Percentiles rank a stretch among this genome's conserved stretches.
phyloP scores from a whole-genome alignment of 2,113 vertebrate species.

The Aegypius monachus region DNA sequence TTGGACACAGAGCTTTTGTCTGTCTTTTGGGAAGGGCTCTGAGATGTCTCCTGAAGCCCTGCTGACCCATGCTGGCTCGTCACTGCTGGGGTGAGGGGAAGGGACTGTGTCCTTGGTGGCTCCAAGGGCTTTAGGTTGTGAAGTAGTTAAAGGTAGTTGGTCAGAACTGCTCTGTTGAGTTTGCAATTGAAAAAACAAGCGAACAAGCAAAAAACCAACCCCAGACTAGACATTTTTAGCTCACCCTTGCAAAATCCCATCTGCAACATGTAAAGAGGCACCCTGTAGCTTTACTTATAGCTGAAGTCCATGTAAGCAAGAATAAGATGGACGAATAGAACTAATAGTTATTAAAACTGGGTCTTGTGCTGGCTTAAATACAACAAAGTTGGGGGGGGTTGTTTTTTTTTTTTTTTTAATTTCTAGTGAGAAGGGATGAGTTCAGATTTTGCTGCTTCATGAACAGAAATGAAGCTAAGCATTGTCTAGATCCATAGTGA shows the following conservation, averaged over 20 bases:
- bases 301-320: not conserved
- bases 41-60: not conserved
- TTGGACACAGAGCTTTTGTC: not conserved
- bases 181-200: not conserved
- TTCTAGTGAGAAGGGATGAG: not conserved
- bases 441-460: not conserved
- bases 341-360: not conserved
- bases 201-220: not conserved
- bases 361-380: not conserved
- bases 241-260: not conserved
- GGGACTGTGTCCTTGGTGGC: too few relatives aligned
- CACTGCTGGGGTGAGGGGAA: not conserved
- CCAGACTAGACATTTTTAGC: not conserved
- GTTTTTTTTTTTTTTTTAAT: not conserved
- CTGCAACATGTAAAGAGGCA: fast-evolving
- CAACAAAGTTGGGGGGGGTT: not conserved
- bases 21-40: not conserved
- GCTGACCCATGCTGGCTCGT: fast-evolving
- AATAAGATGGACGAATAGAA: not conserved
- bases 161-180: not conserved
- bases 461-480: not conserved
- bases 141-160: not conserved
- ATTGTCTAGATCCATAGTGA: not conserved
- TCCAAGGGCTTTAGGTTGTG: not conserved
- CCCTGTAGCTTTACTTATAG: not conserved